Conservation (phyloP, 2,888 invertebrate genomes). For the Cantharis flavilabris region DNA sequence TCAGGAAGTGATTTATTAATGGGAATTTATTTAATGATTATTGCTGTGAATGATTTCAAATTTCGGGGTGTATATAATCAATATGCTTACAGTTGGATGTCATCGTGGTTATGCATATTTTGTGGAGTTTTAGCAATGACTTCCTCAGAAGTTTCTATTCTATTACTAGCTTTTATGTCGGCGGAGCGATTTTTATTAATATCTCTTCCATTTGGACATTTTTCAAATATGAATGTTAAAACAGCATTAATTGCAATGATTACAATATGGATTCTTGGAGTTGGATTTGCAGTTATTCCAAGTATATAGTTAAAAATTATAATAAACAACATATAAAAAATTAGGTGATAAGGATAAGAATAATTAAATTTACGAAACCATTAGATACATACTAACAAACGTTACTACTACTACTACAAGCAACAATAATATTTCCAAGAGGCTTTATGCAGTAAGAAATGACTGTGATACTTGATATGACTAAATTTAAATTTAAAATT, state of each 20-base stretch:
- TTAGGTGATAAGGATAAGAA: not conserved
- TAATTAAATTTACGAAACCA: not conserved
- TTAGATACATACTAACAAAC: too few relatives aligned
- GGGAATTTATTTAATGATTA: conserved; percentile 68
- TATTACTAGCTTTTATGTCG: conserved; percentile 72
- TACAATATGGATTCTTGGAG: conserved; percentile 65
- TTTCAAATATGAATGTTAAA: conserved; percentile 60
- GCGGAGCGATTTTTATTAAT: conserved; percentile 69
- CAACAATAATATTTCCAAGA: too few relatives aligned
- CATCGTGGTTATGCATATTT: conserved; percentile 66
- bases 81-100: conserved; percentile 66
- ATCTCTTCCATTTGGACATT: conserved; percentile 63
- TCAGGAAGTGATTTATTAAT: conserved; percentile 68
- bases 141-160: conserved; percentile 71
- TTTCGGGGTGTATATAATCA: conserved; percentile 63
- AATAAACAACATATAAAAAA: not conserved
- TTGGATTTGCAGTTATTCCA: conserved; percentile 67
- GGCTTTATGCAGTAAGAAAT: too few relatives aligned
- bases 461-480: too few relatives aligned
- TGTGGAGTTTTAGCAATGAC: conserved; percentile 68
- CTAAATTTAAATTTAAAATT: too few relatives aligned
- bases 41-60: conserved; percentile 64
- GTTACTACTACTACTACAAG: too few relatives aligned
- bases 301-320: conserved; percentile 45
- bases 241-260: conserved; percentile 59